These are phyloP conservation scores for Protophormia terraenovae DNA, from an alignment of 2,888 invertebrate genomes.

Conservation along the genomic window DNA sequence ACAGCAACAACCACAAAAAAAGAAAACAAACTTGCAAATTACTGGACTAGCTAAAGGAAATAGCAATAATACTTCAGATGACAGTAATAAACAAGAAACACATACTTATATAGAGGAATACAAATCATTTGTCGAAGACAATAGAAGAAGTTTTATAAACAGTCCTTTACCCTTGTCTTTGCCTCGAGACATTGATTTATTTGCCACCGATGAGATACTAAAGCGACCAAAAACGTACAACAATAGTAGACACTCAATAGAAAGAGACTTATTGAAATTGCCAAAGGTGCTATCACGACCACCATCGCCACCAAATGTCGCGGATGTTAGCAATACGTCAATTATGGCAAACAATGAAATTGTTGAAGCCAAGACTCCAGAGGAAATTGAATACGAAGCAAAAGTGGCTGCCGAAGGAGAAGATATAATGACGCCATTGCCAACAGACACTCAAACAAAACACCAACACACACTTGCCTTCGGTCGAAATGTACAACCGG, in stretches of 20 bases:
- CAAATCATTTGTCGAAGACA: conserved; percentile 59
- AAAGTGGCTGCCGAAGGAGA: conserved; percentile 79
- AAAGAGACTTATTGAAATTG: not conserved
- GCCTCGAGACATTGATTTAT: not conserved
- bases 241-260: not conserved
- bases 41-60: not conserved
- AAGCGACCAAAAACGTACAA: not conserved
- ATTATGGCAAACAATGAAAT: conserved; percentile 33
- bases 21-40: not conserved
- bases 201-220: conserved; percentile 9
- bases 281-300: not conserved
- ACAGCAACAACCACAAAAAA: not conserved
- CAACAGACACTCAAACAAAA: conserved; percentile 32
- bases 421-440: conserved; percentile 81
- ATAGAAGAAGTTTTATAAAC: not conserved
- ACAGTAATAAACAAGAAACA: not conserved
- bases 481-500: conserved; percentile 74
- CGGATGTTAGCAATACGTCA: not conserved
- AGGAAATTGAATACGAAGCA: conserved; percentile 78
- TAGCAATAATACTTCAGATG: not conserved
- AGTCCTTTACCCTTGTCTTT: not conserved
- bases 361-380: conserved; percentile 75
- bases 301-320: not conserved
- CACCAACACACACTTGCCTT: conserved; percentile 48
- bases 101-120: conserved; percentile 62